Evolutionary conservation across 2,888 invertebrate genomes (phyloP), one percentile per base, ranked within the genome.

Genomic region (Epinotia nisella): DNA sequence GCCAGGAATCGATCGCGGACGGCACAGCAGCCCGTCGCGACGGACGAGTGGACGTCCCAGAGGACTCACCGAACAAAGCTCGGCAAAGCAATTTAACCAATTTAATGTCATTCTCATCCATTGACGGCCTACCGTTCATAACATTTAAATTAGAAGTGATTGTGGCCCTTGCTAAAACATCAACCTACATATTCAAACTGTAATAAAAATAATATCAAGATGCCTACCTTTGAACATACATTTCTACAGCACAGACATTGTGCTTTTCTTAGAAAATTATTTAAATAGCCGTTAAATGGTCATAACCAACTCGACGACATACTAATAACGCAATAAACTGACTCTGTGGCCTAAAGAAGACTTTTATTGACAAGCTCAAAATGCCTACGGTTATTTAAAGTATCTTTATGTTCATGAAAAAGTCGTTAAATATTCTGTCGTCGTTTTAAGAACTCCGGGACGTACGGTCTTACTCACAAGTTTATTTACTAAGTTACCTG

Each of bases 31-130:
- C 67, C 71, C 78, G 77, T 76, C 78, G 81, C 80, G 79, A 82
- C 80, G 78, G 78, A 79, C 79, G 80, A 83, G 82, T 79, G 83
- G 82, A 82, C 86, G 84, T 83, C 91, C 89, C 89, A 83, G 82
- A 86, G 90, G 90, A 88, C 82, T 82, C 82, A 86, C 87, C 86
- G 85, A 86, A 85, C 87, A 86, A 85, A 87, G 85, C 88, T 86
- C 87, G 84, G 87, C 87, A 84, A 88, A 91, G 90, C 91, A 92
- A 92, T 92, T 92, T 89, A 90, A 90, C 91, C 92, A 93, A 92
- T 93, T 92, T 92, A 91, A 91, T 91, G 88, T 91, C 89, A 89
- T 91, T 90, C 90, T 85, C 82, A 83, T 87, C 91, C 87, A 92
- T 92, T 92, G 91, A 91, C 87, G 87, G 86, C 82, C 87, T 88